Evolutionary conservation across 2,888 invertebrate species (phyloP), one percentile per base, ranked within the genome.

Genomic region (Microplitis manilae): DNA sequence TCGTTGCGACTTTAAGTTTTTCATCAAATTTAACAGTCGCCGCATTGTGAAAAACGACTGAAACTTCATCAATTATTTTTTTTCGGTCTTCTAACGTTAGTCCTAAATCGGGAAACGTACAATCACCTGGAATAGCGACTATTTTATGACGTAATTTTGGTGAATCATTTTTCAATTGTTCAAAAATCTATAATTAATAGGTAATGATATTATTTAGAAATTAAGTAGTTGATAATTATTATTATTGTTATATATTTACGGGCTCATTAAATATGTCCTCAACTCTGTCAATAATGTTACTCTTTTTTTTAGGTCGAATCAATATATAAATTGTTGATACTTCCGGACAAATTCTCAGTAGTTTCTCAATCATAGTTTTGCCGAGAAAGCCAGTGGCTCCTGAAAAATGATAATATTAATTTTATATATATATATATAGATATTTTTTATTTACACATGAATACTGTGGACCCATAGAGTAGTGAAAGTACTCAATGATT

Each of bases 1-100:
- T 91, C 38, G 93, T 91, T 0, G 95, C 94, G n/a, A 91, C 87
- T 88, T 92, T 92, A 13, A 96, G 89, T 68, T 92, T 92, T 86
- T 95, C 95, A 86, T 95, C 94, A 86, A 96, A 96, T 80, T 93
- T 91, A 20, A 95, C 94, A 0, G 95, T 95, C 1, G 95, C 95
- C 1, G 95, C 95, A 68, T 93, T 93, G 87, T 96, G 95, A 87
- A 96, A 93, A 9, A 96, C 93, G 70, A 94, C 86, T 1, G 88
- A 85, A 1, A 88, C 93, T 82, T 94, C 91, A n/a, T 91, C 89
- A 40, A 88, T 86, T 20, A 93, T 83, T 17, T 87, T 84, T 65
- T 90, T 86, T 81, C 92, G 92, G 83, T 93, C 92, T 30, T 91
- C 87, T 2, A 89, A 85, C 77, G 90, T 90, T 68, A 93, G 85